Percentiles rank a stretch among this genome's conserved stretches.
phyloP scores from a whole-genome alignment of 2,888 invertebrate species.

The Orthonychiurus folsomi region DNA sequence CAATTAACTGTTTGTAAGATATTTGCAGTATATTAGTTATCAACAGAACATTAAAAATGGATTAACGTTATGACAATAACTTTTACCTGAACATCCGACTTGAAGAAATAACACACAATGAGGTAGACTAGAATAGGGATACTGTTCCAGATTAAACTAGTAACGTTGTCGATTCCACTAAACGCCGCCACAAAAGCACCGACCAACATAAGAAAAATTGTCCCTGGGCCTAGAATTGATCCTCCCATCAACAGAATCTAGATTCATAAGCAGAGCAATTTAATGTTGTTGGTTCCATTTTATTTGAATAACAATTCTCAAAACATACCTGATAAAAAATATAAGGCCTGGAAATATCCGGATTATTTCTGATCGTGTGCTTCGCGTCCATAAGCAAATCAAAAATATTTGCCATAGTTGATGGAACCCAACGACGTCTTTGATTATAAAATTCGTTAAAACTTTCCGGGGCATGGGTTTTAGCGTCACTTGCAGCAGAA shows the following conservation, averaged over 20 bases:
- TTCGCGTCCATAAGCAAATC: slow-evolving; percentile 48
- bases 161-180: slow-evolving; percentile 56
- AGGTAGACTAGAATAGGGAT: slow-evolving; percentile 60
- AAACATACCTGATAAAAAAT: slow-evolving; percentile 43
- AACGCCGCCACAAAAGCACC: slow-evolving; percentile 73
- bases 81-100: slow-evolving; percentile 60
- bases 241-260: slow-evolving; percentile 43
- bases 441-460: slow-evolving; percentile 53
- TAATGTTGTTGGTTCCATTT: no score
- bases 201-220: slow-evolving; percentile 72
- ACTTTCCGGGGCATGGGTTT: slow-evolving; percentile 49
- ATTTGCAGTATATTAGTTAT: no score
- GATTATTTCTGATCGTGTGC: slow-evolving; percentile 47
- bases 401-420: slow-evolving; percentile 53
- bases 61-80: no score
- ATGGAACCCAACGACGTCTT: slow-evolving; percentile 52
- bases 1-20: slow-evolving; percentile 60
- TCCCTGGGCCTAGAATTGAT: slow-evolving; percentile 69
- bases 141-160: slow-evolving; percentile 58
- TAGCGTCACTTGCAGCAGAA: slow-evolving; percentile 45
- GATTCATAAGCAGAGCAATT: no score
- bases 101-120: slow-evolving; percentile 58
- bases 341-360: slow-evolving; percentile 48
- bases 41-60: not conserved
- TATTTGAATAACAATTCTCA: no score